Evolutionary conservation across 2,797 vertebrate species (phyloP).

Genomic region (Vespertilio murinus): DNA sequence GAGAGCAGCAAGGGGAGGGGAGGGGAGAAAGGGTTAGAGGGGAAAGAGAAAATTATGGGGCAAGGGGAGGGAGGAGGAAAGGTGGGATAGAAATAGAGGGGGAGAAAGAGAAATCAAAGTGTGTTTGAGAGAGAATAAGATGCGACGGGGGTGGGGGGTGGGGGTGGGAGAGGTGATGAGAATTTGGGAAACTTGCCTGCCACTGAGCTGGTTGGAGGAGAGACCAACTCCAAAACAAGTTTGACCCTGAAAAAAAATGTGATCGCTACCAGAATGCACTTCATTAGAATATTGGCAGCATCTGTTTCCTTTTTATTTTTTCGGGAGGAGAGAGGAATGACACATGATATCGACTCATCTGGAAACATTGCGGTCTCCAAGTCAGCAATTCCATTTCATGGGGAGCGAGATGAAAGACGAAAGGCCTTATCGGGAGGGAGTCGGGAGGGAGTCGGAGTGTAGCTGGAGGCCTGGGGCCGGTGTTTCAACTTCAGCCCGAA

Average conservation of each 20-base stretch:
- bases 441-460: background rate
- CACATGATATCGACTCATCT: background rate
- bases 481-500: background rate
- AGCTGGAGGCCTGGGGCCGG: background rate
- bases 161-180: background rate
- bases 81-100: too few relatives aligned
- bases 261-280: background rate
- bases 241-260: slow-evolving; percentile 7
- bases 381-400: background rate
- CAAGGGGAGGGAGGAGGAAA: background rate
- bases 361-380: slow-evolving; percentile 39
- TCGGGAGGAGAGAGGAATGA: background rate
- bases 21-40: background rate
- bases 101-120: background rate
- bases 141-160: too few relatives aligned
- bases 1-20: background rate
- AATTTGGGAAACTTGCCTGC: background rate
- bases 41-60: background rate
- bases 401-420: slow-evolving; percentile 41
- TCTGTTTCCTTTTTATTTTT: slow-evolving; percentile 20
- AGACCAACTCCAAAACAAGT: background rate
- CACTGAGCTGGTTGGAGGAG: background rate
- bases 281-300: background rate
- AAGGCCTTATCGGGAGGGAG: slow-evolving; percentile 44
- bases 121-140: background rate